Base-by-base conservation (phyloP, 2,888 invertebrate genomes). In the Drosophila diplacantha region DNA sequence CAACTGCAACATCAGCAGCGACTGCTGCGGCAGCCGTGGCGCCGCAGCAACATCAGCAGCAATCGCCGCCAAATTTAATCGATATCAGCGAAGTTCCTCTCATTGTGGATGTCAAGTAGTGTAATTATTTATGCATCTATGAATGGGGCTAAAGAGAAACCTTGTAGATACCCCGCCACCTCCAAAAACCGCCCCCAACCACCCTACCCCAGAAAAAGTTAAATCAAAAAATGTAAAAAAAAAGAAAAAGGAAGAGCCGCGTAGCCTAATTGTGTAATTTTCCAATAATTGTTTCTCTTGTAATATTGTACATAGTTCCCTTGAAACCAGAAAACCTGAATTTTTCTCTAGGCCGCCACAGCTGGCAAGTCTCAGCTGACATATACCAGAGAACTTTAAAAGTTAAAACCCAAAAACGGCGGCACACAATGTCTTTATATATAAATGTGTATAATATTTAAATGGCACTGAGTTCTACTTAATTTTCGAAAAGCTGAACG, bases 21-120 rank as follows among this genome's bases (percentile, higher is more conserved):
- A 26, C 29, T 2, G 35, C 61, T 31, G 31, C 39, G 5, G 61
- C 62, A 31, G 35, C 38, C 49, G 24, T 39, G 39, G 41, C 49
- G 52, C 29, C 62, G 44, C 70, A 56, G 44, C 56, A 38, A 12
- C 68, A 61, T 20, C 62, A 67, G 7, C 43, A 44, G 51, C 76
- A 78, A 59, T 85, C 87, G 77, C 86, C 87, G 80, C 86, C 87
- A 81, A 87, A 86, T 86, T 83, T 88, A 84, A 87, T 87, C 81
- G 88, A 88, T 86, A 87, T 86, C 85, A 87, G 85, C 76, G 88
- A 88, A 85, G 88, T 87, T 86, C 87, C 88, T 86, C 87, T 87
- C 80, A 85, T 87, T 84, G 87, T 88, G 84, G 88, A 88, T 87
- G 88, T 88, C 86, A 87, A 87, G 86, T 87, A 87, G 86, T 83